Evolutionary conservation across 2,888 invertebrate species (phyloP).

Genomic region (Campopleginae sp.): DNA sequence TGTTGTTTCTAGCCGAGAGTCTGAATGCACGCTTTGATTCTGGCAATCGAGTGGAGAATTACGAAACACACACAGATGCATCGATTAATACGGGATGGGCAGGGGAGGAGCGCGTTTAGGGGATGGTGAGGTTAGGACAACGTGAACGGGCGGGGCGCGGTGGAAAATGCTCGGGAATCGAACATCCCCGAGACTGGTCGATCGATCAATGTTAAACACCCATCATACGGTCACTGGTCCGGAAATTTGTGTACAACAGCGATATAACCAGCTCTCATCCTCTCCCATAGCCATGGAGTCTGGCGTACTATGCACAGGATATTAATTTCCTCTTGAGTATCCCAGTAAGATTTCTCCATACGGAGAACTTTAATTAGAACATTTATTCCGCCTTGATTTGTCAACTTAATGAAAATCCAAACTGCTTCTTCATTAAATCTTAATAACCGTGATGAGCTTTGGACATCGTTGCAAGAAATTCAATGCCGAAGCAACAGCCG

Average conservation of each 20-base stretch:
- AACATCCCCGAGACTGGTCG: slow-evolving; percentile 69
- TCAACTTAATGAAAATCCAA: not conserved
- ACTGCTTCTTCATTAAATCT: not conserved
- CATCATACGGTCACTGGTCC: slow-evolving; percentile 68
- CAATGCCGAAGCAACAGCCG: too few species aligned
- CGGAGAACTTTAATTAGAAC: not conserved
- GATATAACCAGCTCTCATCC: slow-evolving; percentile 30
- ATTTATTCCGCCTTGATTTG: not conserved
- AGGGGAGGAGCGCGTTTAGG: not conserved
- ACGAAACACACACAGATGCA: not conserved
- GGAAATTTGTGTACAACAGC: slow-evolving; percentile 63
- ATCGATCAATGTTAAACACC: slow-evolving; percentile 75
- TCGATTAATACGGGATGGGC: not conserved
- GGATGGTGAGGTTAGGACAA: slow-evolving; percentile 20
- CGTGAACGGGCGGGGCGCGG: slow-evolving; percentile 16
- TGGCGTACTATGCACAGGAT: not conserved
- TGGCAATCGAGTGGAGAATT: not conserved
- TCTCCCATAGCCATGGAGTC: slow-evolving; percentile 10
- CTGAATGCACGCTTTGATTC: not conserved
- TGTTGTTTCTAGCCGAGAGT: not conserved
- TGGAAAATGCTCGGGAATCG: slow-evolving; percentile 68
- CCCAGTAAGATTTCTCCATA: slow-evolving; percentile 4
- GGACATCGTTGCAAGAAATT: not conserved
- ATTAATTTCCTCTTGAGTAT: slow-evolving; percentile 25
- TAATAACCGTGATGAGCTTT: not conserved